Evolutionary conservation across 2,113 vertebrate species (phyloP), one percentile per base, ranked within the genome.

Genomic region (Brachirus orientalis): DNA sequence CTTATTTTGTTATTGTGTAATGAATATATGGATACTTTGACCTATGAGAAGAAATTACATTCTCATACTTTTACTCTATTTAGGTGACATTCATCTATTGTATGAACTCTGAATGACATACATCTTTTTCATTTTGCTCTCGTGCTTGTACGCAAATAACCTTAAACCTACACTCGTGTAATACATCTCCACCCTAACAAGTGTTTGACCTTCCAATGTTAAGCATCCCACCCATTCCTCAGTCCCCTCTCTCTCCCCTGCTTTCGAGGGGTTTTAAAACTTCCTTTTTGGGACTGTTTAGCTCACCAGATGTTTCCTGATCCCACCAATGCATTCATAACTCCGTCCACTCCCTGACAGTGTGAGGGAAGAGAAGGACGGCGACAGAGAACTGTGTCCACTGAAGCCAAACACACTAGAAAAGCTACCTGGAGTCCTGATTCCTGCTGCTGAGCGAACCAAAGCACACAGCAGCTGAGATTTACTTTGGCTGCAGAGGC

Each of bases 191-290:
- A 76, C 65, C 80, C 77, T 65, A 69, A 82, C 37, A 72, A 72
- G 20, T 66, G 57, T 58, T 69, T 72, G 83, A 84, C 86, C 85
- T 85, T 80, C 66, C 40, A 68, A 28, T 59, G 56, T 67, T 47
- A 51, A 58, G 51, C 48, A 55, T 77, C 69, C 83, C 71, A 72
- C 83, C 63, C 62, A 56, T 14, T 61, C 66, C 69, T 73, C 54
- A 72, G 77, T 77, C 87, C 82, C 87, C 88, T 92, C 93, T 94
- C 65, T 94, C 75, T 28, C 28, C 82, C 85, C 84, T 71, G 67
- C 76, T 95, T 95, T 95, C 91, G 92, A 92, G 94, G 93, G 92
- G 94, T 94, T 94, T 86, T 55, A 90, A 95, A 95, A 95, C 94
- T 96, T 95, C 95, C 95, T 92, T 89, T 93, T 90, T 72, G 50